Evolutionary conservation across 2,797 vertebrate genomes (phyloP), one percentile per base, ranked within the genome.

Genomic region (Liparis tanakae): DNA sequence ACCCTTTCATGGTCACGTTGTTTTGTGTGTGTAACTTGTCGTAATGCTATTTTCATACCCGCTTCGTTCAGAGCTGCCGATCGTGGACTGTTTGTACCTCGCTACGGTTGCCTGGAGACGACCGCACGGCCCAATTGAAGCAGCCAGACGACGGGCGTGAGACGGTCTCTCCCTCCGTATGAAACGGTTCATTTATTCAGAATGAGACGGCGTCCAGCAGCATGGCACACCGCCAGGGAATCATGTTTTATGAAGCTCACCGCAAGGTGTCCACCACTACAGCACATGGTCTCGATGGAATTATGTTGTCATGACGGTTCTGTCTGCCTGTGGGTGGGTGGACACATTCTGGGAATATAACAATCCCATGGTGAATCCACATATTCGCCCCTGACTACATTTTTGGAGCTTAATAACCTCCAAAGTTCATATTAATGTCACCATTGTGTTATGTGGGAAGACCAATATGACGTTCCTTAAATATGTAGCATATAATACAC

Each of bases 221-320:
- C 18, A 58, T 58, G 63, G 74, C 67, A 76, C 37, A 48, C 65
- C 36, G 73, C 67, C 67, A 62, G 61, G 48, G 58, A 60, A 54
- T 51, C 70, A 13, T 37, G 67, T 53, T 67, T 72, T 75, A 78
- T 80, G 71, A 82, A 76, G 79, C 74, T 61, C 30, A 41, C 48
- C 20, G 44, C 41, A 62, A 63, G 25, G 25, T 30, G 25, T 30
- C 53, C 44, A 43, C 34, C 53, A 55, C 39, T 53, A 44, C 56
- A 37, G 25, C 15, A 44, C 73, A 70, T 1, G 15, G 22, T 15
- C 53, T 67, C 51, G 65, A 56, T 58, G 57, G 79, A 70, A 76
- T 70, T 0, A 48, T 60, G 36, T 53, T 70, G 54, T 57, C 54
- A 46, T 53, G 74, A 68, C 57, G 62, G 10, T 56, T 60, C 9